Evolutionary conservation across 2,113 vertebrate species (phyloP), one percentile per base, ranked within the genome.

Genomic region (Tetraodon nigroviridis): DNA sequence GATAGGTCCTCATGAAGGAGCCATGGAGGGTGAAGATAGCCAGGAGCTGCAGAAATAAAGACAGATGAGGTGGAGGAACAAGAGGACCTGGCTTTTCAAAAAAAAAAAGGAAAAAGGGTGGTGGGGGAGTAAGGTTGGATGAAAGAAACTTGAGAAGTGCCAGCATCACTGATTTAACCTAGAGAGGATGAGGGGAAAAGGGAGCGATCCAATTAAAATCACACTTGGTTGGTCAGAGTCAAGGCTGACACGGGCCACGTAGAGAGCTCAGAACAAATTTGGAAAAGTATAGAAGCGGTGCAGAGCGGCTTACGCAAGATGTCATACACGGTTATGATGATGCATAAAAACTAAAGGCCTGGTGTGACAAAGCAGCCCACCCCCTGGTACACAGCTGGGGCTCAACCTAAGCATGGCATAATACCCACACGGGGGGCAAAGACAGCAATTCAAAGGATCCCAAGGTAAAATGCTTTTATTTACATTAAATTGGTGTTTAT

Each of bases 181-280:
- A 70, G 67, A 69, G 74, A 84, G 18, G 71, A 62, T 68, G 66
- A 67, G 64, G 67, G 63, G 24, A 55, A 73, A 67, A 73, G 75
- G 51, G 72, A 81, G 69, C 69, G 67, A 87, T 83, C 79, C 83
- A 88, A 87, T 90, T 87, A 89, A 88, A 89, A 88, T 68, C 64
- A 59, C 72, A 86, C 67, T 82, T 62, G 75, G 83, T 85, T 78
- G 71, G 51, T 73, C 20, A 16, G 73, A 62, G 57, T 77, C 65
- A 73, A 71, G 15, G 63, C 67, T 78, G 76, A 84, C 59, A 57
- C 76, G 37, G 55, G 58, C 37, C 55, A 22, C 55, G 19, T 51
- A 42, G 22, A 53, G 55, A 17, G 22, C 62, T 55, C 65, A 58
- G 76, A 58, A 41, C 15, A 0, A 47, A 67, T 51, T 68, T 51